phyloP scores from a whole-genome alignment of 2,113 vertebrate species.

The Acrocephalus kingi region DNA sequence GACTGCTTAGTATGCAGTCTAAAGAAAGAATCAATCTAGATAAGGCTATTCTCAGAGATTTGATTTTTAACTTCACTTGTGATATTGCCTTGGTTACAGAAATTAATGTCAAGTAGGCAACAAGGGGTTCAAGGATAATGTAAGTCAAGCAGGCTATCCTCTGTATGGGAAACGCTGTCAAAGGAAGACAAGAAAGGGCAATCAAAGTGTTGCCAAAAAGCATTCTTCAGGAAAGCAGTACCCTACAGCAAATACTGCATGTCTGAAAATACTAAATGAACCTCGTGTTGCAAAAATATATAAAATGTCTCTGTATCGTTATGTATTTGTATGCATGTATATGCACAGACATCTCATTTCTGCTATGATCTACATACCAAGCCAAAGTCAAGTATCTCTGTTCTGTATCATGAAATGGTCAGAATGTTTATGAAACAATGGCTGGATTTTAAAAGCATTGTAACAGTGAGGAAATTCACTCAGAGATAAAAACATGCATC shows the following conservation, averaged over 20 bases:
- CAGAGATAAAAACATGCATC: background rate
- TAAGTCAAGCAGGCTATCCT: slow-evolving; percentile 11
- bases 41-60: background rate
- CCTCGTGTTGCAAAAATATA: background rate
- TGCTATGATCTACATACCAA: background rate
- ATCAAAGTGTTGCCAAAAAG: background rate
- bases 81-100: slow-evolving; percentile 11
- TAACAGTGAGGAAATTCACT: background rate
- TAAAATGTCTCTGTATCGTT: background rate
- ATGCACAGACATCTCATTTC: rapidly evolving
- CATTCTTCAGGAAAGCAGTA: background rate
- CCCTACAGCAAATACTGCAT: background rate
- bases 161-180: background rate
- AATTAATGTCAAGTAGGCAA: slow-evolving; percentile 54
- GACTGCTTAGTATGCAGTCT: slow-evolving; percentile 8
- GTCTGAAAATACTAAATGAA: background rate
- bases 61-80: slow-evolving; percentile 34
- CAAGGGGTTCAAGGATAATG: slow-evolving; percentile 30
- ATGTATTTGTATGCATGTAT: background rate
- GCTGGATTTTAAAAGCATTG: background rate
- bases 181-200: background rate
- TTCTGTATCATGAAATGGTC: background rate
- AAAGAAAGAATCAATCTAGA: background rate
- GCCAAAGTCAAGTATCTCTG: background rate
- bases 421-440: background rate